Evolutionary conservation across 2,113 vertebrate species (phyloP).

Genomic region (Otis tarda): DNA sequence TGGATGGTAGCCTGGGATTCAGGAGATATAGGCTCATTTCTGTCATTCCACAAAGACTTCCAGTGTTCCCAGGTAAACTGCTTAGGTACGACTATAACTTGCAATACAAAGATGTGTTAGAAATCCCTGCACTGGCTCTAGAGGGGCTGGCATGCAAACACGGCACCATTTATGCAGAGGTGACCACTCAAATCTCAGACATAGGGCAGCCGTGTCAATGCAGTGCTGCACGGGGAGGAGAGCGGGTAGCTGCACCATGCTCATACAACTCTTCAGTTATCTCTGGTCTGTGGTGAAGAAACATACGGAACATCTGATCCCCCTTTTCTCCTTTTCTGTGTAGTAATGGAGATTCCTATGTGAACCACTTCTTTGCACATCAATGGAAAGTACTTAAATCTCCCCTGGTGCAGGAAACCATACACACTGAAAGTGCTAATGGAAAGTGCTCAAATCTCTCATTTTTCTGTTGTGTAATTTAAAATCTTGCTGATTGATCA

Average conservation of each 20-base stretch:
- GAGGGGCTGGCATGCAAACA: background rate
- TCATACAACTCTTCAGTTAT: background rate
- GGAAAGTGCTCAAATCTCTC: background rate
- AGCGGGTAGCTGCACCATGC: background rate
- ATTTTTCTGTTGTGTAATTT: background rate
- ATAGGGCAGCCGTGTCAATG: accelerated
- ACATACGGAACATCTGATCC: background rate
- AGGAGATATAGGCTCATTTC: background rate
- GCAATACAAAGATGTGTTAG: background rate
- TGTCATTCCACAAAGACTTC: background rate
- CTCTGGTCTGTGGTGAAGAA: background rate
- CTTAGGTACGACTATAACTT: background rate
- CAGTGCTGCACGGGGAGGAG: background rate
- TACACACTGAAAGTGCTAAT: background rate
- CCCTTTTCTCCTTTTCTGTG: background rate
- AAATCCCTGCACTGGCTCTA: background rate
- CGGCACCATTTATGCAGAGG: background rate
- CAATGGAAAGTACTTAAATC: background rate
- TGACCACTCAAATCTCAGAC: background rate
- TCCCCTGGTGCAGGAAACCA: background rate
- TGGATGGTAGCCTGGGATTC: background rate
- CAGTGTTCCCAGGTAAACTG: background rate
- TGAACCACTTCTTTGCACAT: background rate
- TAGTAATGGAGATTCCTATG: background rate
- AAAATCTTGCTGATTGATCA: background rate